A percentile compares a stretch with the other conserved stretches of the same genome.
phyloP scores from a whole-genome alignment of 2,797 vertebrate species.

The Sebastes matsubarae region DNA sequence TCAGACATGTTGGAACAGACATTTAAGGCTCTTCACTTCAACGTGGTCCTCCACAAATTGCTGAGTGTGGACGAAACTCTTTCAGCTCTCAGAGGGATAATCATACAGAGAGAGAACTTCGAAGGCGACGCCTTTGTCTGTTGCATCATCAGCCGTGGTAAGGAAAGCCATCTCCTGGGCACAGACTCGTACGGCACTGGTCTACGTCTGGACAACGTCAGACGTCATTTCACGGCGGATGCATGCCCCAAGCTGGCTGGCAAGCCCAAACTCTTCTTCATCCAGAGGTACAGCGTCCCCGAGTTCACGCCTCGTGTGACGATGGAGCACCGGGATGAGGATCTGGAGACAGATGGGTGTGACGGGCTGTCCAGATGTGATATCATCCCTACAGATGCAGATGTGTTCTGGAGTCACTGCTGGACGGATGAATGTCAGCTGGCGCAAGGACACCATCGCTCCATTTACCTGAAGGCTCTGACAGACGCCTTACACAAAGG shows the following conservation, averaged over 20 bases:
- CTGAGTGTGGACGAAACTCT: slow-evolving; percentile 50
- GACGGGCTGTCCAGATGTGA: not conserved
- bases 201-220: slow-evolving; percentile 80
- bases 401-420: slow-evolving; percentile 94
- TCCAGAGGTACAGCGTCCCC: slow-evolving; percentile 86
- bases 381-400: slow-evolving; percentile 85
- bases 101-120: slow-evolving; percentile 63
- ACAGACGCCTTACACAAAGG: slow-evolving; percentile 77
- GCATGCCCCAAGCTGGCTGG: slow-evolving; percentile 84
- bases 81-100: slow-evolving; percentile 58
- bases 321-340: slow-evolving; percentile 30
- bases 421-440: slow-evolving; percentile 79
- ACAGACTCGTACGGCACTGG: slow-evolving; percentile 71
- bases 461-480: slow-evolving; percentile 85
- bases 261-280: slow-evolving; percentile 96
- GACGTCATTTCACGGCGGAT: slow-evolving; percentile 81
- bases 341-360: slow-evolving; percentile 83
- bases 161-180: slow-evolving; percentile 78
- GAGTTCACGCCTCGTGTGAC: slow-evolving; percentile 24
- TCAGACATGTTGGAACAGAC: slow-evolving; percentile 82
- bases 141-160: slow-evolving; percentile 88
- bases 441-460: slow-evolving; percentile 63
- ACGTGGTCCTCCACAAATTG: slow-evolving; percentile 66
- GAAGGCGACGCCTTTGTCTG: slow-evolving; percentile 85
- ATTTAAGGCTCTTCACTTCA: slow-evolving; percentile 85